phyloP scores from a whole-genome alignment of 2,113 vertebrate species.

The Albula glossodonta region DNA sequence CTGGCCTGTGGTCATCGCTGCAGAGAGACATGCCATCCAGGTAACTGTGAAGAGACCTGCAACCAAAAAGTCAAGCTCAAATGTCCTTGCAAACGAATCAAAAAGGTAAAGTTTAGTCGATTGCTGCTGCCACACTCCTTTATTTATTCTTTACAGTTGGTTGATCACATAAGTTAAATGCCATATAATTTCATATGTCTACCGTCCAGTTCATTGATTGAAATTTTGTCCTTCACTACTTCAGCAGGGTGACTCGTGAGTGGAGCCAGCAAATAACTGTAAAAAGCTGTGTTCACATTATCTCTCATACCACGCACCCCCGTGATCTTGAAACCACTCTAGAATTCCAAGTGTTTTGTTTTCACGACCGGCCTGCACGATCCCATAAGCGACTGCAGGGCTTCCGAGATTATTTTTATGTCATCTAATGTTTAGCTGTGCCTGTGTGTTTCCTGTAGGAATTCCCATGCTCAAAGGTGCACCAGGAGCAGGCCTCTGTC shows the following conservation, averaged over 20 bases:
- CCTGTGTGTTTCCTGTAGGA: conserved; percentile 69
- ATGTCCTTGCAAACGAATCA: conserved; percentile 91
- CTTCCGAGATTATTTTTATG: not conserved
- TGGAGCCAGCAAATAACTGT: not conserved
- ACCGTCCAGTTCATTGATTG: not conserved
- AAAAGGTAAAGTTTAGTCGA: conserved; percentile 76
- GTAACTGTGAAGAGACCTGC: conserved; percentile 80
- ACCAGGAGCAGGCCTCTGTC: conserved; percentile 65
- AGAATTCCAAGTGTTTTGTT: not conserved
- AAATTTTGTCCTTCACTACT: not conserved
- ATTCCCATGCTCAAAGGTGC: conserved; percentile 72
- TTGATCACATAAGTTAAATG: not conserved
- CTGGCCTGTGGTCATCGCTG: conserved; percentile 90
- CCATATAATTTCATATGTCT: not conserved
- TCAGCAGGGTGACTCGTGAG: not conserved
- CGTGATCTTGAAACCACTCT: not conserved
- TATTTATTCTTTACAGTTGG: not conserved
- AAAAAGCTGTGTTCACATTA: not conserved
- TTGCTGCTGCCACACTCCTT: not conserved
- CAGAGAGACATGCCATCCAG: conserved; percentile 86
- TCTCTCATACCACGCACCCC: not conserved
- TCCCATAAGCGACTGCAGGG: no score
- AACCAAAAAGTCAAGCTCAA: conserved; percentile 89
- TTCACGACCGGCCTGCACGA: not conserved
- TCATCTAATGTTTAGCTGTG: not conserved